These are phyloP conservation scores for Calliopum simillimum DNA, from an alignment of 2,888 invertebrate genomes.

Conservation along the genomic window DNA sequence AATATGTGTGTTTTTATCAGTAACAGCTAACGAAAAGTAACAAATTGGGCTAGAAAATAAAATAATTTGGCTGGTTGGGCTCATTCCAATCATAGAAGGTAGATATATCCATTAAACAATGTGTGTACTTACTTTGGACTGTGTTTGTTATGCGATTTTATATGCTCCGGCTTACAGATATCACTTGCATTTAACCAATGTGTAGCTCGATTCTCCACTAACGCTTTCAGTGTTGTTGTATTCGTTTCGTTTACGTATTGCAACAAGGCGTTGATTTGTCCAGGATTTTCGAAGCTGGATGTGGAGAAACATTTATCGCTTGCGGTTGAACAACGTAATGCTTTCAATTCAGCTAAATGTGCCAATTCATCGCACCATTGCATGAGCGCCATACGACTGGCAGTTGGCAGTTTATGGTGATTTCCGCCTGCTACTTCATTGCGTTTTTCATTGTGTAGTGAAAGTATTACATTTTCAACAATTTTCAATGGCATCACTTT, in stretches of 20 bases:
- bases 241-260: too few relatives aligned
- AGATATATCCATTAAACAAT: background rate
- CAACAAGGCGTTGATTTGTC: background rate
- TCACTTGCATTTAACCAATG: too few relatives aligned
- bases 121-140: background rate
- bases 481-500: background rate
- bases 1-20: conserved; percentile 6
- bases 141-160: background rate
- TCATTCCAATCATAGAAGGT: too few relatives aligned
- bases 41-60: background rate
- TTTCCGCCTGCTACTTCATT: conserved; percentile 29
- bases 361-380: conserved; percentile 29
- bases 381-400: conserved; percentile 33
- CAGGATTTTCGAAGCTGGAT: background rate
- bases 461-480: background rate
- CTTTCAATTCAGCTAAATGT: background rate
- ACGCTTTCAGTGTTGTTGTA: too few relatives aligned
- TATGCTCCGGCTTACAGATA: background rate
- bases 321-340: background rate
- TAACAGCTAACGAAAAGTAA: background rate
- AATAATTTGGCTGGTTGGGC: too few relatives aligned
- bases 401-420: background rate
- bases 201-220: too few relatives aligned
- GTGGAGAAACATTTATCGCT: background rate
- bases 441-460: conserved; percentile 14